Percentiles rank a stretch among this genome's conserved stretches.
These are phyloP conservation scores for Australoheros facetus DNA, from an alignment of 2,797 vertebrate species.

Conservation along the genomic window DNA sequence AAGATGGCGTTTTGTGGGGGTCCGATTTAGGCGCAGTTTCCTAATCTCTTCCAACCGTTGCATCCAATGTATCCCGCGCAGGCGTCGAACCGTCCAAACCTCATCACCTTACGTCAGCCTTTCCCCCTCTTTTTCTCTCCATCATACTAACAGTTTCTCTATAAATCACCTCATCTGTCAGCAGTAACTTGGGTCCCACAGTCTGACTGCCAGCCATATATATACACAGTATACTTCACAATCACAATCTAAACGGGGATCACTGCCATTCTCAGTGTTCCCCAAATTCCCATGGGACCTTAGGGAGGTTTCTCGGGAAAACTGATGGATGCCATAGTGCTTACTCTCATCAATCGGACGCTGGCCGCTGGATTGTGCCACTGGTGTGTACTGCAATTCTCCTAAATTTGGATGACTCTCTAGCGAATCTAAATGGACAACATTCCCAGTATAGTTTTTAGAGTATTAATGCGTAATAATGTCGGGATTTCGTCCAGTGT, in stretches of 20 bases:
- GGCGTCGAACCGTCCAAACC: conserved; percentile 56
- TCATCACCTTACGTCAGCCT: conserved; percentile 79
- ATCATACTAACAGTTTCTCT: conserved; percentile 29
- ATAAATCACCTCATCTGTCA: background rate
- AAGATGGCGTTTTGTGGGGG: conserved; percentile 70
- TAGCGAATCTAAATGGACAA: background rate
- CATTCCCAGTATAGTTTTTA: background rate
- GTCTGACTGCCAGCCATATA: background rate
- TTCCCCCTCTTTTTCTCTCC: conserved; percentile 38
- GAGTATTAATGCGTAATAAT: background rate
- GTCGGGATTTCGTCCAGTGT: conserved; percentile 15
- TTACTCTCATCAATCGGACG: background rate
- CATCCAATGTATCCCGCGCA: conserved; percentile 66
- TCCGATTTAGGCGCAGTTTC: conserved; percentile 73
- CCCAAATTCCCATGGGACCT: conserved; percentile 33
- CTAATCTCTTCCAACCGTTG: conserved; percentile 67
- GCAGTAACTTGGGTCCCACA: background rate
- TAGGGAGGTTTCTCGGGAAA: conserved; percentile 33
- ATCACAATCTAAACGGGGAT: background rate
- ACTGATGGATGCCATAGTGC: background rate
- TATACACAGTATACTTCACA: background rate
- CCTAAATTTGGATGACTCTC: background rate
- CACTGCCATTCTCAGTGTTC: conserved; percentile 7
- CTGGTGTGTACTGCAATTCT: background rate
- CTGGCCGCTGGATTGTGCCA: background rate